phyloP scores from a whole-genome alignment of 2,113 vertebrate genomes.

The Antechinus flavipes region DNA sequence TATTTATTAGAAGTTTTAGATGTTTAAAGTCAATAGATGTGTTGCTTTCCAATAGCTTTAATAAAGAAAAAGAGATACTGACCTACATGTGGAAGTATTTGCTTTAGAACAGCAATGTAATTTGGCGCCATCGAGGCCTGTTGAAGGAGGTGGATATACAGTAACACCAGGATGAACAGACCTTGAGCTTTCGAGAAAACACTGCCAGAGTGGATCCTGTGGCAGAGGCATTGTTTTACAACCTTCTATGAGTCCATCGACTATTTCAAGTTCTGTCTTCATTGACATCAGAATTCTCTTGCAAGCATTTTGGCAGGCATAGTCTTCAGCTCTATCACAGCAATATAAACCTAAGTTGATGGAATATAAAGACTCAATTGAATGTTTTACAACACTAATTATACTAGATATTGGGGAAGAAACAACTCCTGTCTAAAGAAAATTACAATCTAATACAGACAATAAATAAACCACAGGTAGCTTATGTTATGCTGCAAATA shows the following conservation, averaged over 20 bases:
- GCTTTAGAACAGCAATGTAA: conserved; percentile 99
- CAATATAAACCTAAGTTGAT: conserved; percentile 92
- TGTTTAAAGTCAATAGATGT: conserved; percentile 38
- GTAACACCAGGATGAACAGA: conserved; percentile 90
- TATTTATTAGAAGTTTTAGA: background rate
- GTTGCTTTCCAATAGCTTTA: conserved; percentile 47
- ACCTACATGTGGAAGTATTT: conserved; percentile 97
- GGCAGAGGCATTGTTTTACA: conserved; percentile 96
- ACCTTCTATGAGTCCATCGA: conserved; percentile 95
- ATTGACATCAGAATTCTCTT: conserved; percentile 95
- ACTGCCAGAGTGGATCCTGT: conserved; percentile 99
- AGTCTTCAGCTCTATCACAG: conserved; percentile 95
- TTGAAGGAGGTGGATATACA: conserved; percentile 91
- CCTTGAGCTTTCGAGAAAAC: conserved; percentile 94
- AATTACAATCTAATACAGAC: background rate
- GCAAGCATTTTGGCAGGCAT: conserved; percentile 94
- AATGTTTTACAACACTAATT: conserved; percentile 3
- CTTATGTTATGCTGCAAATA: background rate
- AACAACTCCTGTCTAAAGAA: background rate
- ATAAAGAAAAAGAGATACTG: conserved; percentile 74
- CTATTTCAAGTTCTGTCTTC: conserved; percentile 98
- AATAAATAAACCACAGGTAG: background rate
- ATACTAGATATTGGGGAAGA: background rate
- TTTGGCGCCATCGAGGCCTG: conserved; percentile 96
- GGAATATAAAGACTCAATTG: conserved; percentile 54